Evolutionary conservation across 2,888 invertebrate species (phyloP), one percentile per base, ranked within the genome.

Genomic region (Dolichopus griseipennis): DNA sequence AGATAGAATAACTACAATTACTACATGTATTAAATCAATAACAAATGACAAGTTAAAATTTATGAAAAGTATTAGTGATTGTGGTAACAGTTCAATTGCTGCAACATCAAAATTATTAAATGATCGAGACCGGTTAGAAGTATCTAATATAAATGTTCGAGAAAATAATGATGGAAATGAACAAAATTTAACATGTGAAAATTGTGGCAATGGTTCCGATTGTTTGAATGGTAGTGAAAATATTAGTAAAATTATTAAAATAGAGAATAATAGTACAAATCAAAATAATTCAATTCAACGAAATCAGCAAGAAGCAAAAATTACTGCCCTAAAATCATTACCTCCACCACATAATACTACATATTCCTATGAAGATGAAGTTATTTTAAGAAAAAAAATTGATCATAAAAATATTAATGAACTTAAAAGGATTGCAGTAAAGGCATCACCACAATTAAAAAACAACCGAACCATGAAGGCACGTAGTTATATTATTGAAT

Each of bases 1-100:
- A 12, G 81, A 81, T 72, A 80, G 80, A 72, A 79, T 80, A 71
- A 80, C 79, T 61, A 79, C 80, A 66, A 79, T 80, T 21, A 79
- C 81, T 64, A 65, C 9, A 37, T 37, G 10, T 37, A 15, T n/a
- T 2, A 12, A 9, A 18, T 1, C 4, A 15, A 15, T 7, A 52
- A 1, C 52, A 52, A 52, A 52, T 15, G 18, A n/a, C n/a, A 80
- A 79, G 72, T 78, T 76, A 73, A 79, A 79, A 72, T 79, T 79
- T 72, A 77, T 78, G 69, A 79, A 79, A 71, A 77, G 78, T 69
- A 5, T 27, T 27, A 5, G 27, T 27, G 27, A 27, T 27, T 2
- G 27, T 27, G 27, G 27, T 5, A 78, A 78, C 69, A 52, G 18
- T 52, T 52, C 52, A 52, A 52, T 3, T 52, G 79, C 79, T 4